Evolutionary conservation across 2,888 invertebrate species (phyloP), one percentile per base, ranked within the genome.

Genomic region (Pocota personata): DNA sequence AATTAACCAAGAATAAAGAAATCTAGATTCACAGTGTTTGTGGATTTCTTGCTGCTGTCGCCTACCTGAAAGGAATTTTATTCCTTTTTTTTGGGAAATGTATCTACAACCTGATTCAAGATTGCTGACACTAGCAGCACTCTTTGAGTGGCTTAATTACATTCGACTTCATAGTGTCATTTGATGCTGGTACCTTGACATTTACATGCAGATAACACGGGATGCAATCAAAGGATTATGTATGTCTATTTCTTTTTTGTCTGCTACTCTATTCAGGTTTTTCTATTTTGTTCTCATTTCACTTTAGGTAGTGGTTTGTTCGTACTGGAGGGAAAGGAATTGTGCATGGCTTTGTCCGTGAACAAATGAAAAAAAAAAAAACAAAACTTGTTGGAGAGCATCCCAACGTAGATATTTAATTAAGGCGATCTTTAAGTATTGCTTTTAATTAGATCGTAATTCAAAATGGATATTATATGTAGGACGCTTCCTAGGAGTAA

Each of bases 361-460:
- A n/a, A 24, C 32, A 40, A 14, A 30, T 5, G 46, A 40, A 16
- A 12, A 35, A 67, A 24, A 55, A 40, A 30, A 37, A 30, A 46
- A 8, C 12, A 19, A 4, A 55, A 46, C 75, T 6, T 35, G 52
- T 62, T 52, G 24, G 21, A 71, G 50, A 19, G n/a, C 27, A 46
- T 46, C 40, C n/a, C 43, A 12, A 48, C 30, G 43, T 21, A 50
- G n/a, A 50, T 62, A 50, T 69, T 82, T 64, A 82, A 82, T 82
- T 76, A 75, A 69, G 52, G 69, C 69, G 30, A 37, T 76, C 82
- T 55, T 69, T 57, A 64, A 62, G 30, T 37, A 75, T 62, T 69
- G 55, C n/a, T 62, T 69, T 82, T 69, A 75, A 82, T 75, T 82
- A 64, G 75, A 62, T 76, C 58, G 82, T 76, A 75, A 57, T 67